Evolutionary conservation across 2,797 vertebrate genomes (phyloP), one percentile per base, ranked within the genome.

Genomic region (Merluccius polli): DNA sequence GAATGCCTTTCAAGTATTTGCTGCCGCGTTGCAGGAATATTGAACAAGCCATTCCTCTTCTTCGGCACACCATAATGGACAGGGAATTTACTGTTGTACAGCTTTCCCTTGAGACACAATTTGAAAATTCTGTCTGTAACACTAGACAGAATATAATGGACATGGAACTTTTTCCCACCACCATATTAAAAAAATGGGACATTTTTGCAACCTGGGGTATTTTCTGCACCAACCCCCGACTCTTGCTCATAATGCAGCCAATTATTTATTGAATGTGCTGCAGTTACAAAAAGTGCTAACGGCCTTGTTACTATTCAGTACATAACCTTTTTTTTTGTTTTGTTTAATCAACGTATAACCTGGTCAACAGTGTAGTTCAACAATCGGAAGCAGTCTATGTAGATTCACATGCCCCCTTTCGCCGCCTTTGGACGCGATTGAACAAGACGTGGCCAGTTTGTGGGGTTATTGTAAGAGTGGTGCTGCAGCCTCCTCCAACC

Each of bases 201-300:
- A 27, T 27, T 65, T 65, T 65, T 65, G 59, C 59, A 24, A 65
- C 59, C n/a, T 3, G 27, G 59, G 24, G 11, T 1, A 1, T 24
- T 59, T 59, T 59, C 21, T n/a, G 52, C 52, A 24, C n/a, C 21
- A 59, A n/a, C 21, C 52, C 7, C 52, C 52, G 7, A 8, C 59
- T 65, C 24, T 27, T 38, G 4, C 1, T n/a, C n/a, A n/a, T 65
- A 65, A 65, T 27, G 24, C 59, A 27, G 24, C 24, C 59, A 65
- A 12, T 65, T 65, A 65, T 65, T 65, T 65, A 65, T 65, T 65
- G 24, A 65, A 65, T 27, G 59, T 65, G 59, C 59, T 65, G 59
- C 59, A 27, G 3, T 65, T 27, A 65, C 52, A 24, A 63, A 63
- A 27, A 65, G 3, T n/a, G 24, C 18, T 24, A 59, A 59, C 52